These are phyloP conservation scores for Monochamus alternatus DNA, from an alignment of 2,888 invertebrate species.

Conservation along the genomic window DNA sequence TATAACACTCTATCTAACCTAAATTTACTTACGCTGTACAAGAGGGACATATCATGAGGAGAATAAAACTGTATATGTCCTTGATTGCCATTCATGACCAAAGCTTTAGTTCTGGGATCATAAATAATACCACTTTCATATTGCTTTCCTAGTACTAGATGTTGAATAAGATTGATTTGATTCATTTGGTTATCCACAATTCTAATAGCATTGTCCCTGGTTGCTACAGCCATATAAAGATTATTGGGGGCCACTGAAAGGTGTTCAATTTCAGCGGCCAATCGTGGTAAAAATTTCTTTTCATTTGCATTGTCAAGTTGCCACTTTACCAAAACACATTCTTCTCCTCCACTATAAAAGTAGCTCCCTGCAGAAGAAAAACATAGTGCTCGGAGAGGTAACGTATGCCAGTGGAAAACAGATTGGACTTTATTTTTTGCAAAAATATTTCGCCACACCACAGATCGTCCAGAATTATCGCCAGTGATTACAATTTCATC, in stretches of 20 bases:
- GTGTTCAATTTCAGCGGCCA: conserved; percentile 79
- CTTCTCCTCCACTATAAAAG: conserved; percentile 84
- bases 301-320: conserved; percentile 70
- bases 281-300: conserved; percentile 79
- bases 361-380: conserved; percentile 79
- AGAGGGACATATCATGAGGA: conserved; percentile 76
- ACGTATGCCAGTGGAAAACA: conserved; percentile 84
- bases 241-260: conserved; percentile 77
- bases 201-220: conserved; percentile 80
- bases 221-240: conserved; percentile 77
- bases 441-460: conserved; percentile 76
- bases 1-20: no score
- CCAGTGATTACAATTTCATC: conserved; percentile 80
- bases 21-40: conserved; percentile 79
- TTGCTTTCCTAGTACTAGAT: conserved; percentile 77
- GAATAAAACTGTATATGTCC: conserved; percentile 86
- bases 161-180: conserved; percentile 76
- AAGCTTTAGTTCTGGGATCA: conserved; percentile 78
- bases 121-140: conserved; percentile 75
- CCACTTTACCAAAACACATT: conserved; percentile 87
- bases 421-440: conserved; percentile 66
- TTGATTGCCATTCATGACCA: conserved; percentile 81
- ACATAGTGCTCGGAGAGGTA: conserved; percentile 78
- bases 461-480: conserved; percentile 77
- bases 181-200: conserved; percentile 74